These are phyloP conservation scores for Amphiprion ocellaris DNA, from an alignment of 2,113 vertebrate species.

Conservation along the genomic window DNA sequence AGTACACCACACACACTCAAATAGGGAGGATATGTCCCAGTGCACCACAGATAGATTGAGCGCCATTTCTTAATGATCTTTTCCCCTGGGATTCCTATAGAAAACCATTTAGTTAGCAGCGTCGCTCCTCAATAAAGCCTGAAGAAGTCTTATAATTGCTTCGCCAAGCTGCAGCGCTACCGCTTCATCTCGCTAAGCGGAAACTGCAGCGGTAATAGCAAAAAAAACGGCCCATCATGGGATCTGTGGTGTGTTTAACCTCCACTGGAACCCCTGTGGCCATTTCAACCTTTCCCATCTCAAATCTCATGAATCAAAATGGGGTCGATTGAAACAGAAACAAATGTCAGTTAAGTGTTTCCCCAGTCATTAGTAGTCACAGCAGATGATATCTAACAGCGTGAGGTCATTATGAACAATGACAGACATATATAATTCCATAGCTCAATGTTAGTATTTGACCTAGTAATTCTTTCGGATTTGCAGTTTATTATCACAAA, in stretches of 20 bases:
- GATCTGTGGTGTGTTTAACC: constrained; percentile 60
- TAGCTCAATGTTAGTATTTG: background rate
- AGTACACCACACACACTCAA: constrained; percentile 10
- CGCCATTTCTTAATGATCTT: constrained; percentile 69
- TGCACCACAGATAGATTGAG: constrained; percentile 57
- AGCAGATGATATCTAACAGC: background rate
- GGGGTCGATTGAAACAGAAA: background rate
- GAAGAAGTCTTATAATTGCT: constrained; percentile 72
- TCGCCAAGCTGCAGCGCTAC: constrained; percentile 49
- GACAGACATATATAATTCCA: constrained; percentile 10
- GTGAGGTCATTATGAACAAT: constrained; percentile 16
- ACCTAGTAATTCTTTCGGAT: constrained; percentile 5
- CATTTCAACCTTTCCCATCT: constrained; percentile 24
- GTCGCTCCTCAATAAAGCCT: constrained; percentile 58
- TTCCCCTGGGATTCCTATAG: constrained; percentile 67
- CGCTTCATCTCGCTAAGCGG: constrained; percentile 51
- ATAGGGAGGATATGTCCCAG: constrained; percentile 35
- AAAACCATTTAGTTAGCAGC: constrained; percentile 75
- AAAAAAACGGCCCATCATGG: constrained; percentile 23
- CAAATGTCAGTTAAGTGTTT: constrained; percentile 35
- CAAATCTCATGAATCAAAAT: constrained; percentile 23
- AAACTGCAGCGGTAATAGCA: constrained; percentile 30
- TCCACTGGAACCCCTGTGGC: constrained; percentile 1
- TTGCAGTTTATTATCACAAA: constrained; percentile 51
- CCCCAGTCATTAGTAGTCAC: background rate